Evolutionary conservation across 1,140 invertebrate species (phyloP).

Genomic region (Drosophila punjabiensis): DNA sequence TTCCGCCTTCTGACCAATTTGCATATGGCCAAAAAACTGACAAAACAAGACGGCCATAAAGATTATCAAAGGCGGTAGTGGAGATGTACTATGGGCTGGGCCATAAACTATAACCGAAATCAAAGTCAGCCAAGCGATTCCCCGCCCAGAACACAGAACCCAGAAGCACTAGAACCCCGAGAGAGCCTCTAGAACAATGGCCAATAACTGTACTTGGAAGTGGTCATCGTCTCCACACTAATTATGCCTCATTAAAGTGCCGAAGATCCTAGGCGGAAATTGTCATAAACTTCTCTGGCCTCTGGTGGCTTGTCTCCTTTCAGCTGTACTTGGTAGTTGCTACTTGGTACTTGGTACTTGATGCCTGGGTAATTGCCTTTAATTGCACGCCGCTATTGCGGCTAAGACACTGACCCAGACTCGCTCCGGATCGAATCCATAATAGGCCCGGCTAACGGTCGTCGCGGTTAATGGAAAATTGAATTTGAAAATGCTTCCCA

Average conservation of each 20-base stretch:
- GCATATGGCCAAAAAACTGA: conserved; percentile 25
- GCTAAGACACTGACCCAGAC: conserved; percentile 83
- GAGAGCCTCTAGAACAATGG: conserved; percentile 65
- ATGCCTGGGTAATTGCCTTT: conserved; percentile 66
- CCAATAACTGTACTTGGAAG: conserved; percentile 73
- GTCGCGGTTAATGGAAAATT: conserved; percentile 50
- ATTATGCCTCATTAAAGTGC: conserved; percentile 79
- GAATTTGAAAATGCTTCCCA: conserved; percentile 57
- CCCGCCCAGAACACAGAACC: conserved; percentile 27
- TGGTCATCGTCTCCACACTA: conserved; percentile 41
- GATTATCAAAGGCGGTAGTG: conserved; percentile 70
- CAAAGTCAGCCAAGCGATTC: conserved; percentile 69
- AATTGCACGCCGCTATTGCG: conserved; percentile 68
- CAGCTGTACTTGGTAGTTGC: conserved; percentile 13
- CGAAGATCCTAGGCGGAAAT: conserved; percentile 79
- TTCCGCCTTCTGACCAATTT: conserved; percentile 69
- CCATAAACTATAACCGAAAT: conserved; percentile 55
- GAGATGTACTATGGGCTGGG: conserved; percentile 19
- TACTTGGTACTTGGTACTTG: conserved; percentile 8
- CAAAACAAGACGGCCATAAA: conserved; percentile 39
- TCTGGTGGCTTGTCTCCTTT: conserved; percentile 18
- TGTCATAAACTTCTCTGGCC: conserved; percentile 37
- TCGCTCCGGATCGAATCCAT: conserved; percentile 66
- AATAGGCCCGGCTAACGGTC: conserved; percentile 46
- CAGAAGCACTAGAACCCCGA: not conserved